Evolutionary conservation across 2,888 invertebrate genomes (phyloP), one percentile per base, ranked within the genome.

Genomic region (Thymelicus lineola): DNA sequence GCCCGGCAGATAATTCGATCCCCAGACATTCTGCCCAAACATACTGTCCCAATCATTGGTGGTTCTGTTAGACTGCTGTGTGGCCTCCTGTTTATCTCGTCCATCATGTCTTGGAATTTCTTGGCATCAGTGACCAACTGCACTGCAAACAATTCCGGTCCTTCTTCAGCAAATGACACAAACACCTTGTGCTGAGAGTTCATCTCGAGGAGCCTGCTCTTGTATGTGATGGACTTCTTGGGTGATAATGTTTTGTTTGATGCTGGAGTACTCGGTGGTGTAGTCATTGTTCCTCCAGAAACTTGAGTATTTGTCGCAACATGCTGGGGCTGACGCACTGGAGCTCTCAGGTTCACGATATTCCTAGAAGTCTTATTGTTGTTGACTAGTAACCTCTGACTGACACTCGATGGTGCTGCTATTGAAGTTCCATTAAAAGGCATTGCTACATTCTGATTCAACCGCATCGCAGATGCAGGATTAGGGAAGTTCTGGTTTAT

Each of bases 141-240:
- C 7, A 97, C 95, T 38, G 96, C 96, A 89, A 97, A 97, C 68
- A 96, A 90, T 73, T 95, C 95, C 6, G 97, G 97, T 0, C 97
- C 97, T 80, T 97, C 97, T 78, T 97, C 96, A 17, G 97, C 96
- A 84, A 94, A 96, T 20, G 97, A 97, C 1, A 97, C 95, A 81
- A 95, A 95, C 0, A 97, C 96, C 76, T 95, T 94, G 78, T 97
- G 96, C 73, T 94, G 94, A 0, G 94, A 94, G 64, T 89, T 87
- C 0, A 84, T 80, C 81, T 94, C 94, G 14, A 94, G 77, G 9
- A 89, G 76, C 74, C 87, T 86, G 70, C 94, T 94, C 78, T 95
- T 95, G 74, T 94, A 95, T 3, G 95, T 94, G 14, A 90, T 84
- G 0, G 89, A 90, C 74, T 91, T 94, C 75, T 90, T 91, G 0